These are phyloP conservation scores for Sebastes steindachneri DNA, from an alignment of 2,797 vertebrate species.

Conservation along the genomic window DNA sequence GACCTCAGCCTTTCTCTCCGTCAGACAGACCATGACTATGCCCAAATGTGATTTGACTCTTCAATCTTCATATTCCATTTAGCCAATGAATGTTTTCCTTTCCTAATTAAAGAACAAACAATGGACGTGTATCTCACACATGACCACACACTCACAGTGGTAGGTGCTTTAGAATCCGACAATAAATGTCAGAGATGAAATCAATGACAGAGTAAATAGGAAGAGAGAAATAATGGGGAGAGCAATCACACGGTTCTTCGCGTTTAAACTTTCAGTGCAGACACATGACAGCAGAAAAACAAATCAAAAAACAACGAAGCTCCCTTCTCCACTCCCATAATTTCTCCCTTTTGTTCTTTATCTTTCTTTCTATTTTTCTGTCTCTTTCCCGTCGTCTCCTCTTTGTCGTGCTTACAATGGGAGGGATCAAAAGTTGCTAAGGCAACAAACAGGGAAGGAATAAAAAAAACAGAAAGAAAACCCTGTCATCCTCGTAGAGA, in stretches of 20 bases:
- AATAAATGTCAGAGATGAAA: not conserved
- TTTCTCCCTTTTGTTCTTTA: constrained; percentile 23
- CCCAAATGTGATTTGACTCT: constrained; percentile 41
- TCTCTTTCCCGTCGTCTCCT: not conserved
- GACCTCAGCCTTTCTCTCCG: constrained; percentile 13
- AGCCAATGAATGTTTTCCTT: constrained; percentile 30
- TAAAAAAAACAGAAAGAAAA: not conserved
- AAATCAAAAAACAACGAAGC: constrained; percentile 15
- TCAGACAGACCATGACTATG: constrained; percentile 33
- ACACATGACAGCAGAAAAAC: constrained; percentile 16
- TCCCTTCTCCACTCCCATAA: not conserved
- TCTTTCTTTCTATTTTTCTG: constrained; percentile 9
- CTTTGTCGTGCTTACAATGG: constrained; percentile 39
- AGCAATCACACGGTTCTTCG: not conserved
- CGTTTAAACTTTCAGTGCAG: not conserved
- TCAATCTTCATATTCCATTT: constrained; percentile 53
- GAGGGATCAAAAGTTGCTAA: constrained; percentile 62
- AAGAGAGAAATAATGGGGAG: not conserved
- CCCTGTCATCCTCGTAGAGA: constrained; percentile 3
- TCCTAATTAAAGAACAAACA: constrained; percentile 49
- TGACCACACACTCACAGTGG: not conserved
- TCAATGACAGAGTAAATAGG: not conserved
- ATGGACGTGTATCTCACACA: not conserved
- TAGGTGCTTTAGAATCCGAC: not conserved
- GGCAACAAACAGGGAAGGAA: constrained; percentile 50